Conservation (phyloP, 2,888 invertebrate genomes). For the Timandra comae region DNA sequence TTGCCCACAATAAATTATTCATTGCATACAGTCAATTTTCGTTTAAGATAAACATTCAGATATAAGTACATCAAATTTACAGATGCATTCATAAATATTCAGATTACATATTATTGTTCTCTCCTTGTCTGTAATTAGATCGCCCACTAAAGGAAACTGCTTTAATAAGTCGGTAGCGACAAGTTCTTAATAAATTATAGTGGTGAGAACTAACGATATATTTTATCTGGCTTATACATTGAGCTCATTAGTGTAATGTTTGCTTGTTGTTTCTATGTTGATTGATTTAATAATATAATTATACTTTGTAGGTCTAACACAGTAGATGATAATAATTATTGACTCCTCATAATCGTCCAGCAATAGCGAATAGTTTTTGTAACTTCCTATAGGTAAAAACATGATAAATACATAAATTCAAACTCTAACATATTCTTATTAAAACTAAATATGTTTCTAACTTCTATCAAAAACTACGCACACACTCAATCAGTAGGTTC, state of each 20-base stretch:
- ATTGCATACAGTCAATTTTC: conserved; percentile 72
- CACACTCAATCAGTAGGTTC: no score
- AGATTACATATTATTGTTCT: conserved; percentile 72
- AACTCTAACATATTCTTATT: no score
- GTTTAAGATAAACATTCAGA: conserved; percentile 52
- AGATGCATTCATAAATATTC: conserved; percentile 71
- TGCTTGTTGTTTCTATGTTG: conserved; percentile 6
- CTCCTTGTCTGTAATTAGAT: conserved; percentile 72
- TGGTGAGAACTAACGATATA: conserved; percentile 29
- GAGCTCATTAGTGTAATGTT: conserved; percentile 46
- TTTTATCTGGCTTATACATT: conserved; percentile 34
- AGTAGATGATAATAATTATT: no score
- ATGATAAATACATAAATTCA: no score
- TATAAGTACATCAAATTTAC: conserved; percentile 61
- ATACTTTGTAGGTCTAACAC: no score
- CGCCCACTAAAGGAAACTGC: conserved; percentile 67
- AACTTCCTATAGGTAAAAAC: no score
- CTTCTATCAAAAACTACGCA: no score
- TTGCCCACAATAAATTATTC: conserved; percentile 74
- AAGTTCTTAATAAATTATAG: conserved; percentile 60
- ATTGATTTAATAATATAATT: conserved; percentile 1
- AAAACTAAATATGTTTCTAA: no score
- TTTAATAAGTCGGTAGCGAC: conserved; percentile 62
- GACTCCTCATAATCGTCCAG: no score
- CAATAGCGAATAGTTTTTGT: no score